Evolutionary conservation across 2,113 vertebrate species (phyloP).

Genomic region (Pterocles burchelli): DNA sequence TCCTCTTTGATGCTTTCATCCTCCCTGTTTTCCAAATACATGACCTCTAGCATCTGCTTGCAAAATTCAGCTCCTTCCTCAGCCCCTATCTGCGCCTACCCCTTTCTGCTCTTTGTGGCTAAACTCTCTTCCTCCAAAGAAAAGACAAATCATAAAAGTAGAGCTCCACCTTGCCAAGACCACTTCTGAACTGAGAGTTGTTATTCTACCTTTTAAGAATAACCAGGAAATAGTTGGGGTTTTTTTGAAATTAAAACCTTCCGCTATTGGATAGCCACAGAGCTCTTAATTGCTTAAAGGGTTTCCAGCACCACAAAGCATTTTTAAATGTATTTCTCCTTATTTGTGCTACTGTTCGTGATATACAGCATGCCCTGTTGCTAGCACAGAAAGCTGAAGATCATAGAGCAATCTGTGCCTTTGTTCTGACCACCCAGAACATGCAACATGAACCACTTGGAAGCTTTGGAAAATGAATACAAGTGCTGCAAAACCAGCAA

Average conservation of each 20-base stretch:
- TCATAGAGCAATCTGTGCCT: background rate
- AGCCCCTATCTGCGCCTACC: background rate
- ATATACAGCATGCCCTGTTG: fast-evolving
- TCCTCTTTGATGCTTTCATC: background rate
- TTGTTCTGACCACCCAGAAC: background rate
- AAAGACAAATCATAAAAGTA: background rate
- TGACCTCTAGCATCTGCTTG: background rate
- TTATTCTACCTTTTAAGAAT: background rate
- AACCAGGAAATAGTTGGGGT: background rate
- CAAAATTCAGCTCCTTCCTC: background rate
- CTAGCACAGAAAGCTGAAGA: background rate
- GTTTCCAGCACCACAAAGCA: background rate
- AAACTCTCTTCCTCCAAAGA: background rate
- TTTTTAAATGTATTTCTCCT: background rate
- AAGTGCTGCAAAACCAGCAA: background rate
- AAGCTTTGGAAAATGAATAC: background rate
- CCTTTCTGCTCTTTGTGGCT: background rate
- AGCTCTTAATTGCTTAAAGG: background rate
- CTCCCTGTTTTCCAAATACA: background rate
- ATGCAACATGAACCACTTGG: background rate
- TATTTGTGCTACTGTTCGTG: background rate
- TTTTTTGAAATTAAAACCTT: background rate
- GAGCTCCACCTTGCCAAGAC: background rate
- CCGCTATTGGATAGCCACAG: background rate
- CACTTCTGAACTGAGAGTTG: background rate